phyloP scores from a whole-genome alignment of 2,113 vertebrate species.

The Cochlearius cochlearius region DNA sequence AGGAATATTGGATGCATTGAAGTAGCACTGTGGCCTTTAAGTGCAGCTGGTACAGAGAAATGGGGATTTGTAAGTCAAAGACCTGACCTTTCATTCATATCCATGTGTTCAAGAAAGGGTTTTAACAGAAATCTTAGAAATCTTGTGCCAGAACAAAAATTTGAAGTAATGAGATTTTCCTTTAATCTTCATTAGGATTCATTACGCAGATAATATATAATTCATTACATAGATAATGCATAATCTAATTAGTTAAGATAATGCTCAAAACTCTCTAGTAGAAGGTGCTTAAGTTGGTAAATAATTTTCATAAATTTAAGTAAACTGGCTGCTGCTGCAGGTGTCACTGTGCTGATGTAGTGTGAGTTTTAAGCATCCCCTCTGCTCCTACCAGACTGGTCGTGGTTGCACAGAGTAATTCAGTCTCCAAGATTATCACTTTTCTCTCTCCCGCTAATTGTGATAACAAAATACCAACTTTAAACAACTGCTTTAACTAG shows the following conservation, averaged over 20 bases:
- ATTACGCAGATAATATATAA: not conserved
- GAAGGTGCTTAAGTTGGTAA: not conserved
- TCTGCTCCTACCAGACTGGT: too few relatives aligned
- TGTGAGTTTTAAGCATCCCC: not conserved
- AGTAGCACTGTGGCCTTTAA: not conserved
- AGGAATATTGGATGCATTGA: not conserved
- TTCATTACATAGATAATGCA: not conserved
- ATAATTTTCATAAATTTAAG: not conserved
- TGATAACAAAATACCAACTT: not conserved
- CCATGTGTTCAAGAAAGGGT: not conserved
- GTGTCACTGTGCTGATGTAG: not conserved
- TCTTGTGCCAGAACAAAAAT: not conserved
- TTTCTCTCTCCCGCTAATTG: not conserved
- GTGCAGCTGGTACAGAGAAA: not conserved
- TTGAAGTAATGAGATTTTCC: constrained; percentile 26
- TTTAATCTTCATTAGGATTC: constrained; percentile 7
- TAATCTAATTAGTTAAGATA: constrained; percentile 15
- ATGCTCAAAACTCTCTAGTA: not conserved
- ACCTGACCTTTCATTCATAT: not conserved
- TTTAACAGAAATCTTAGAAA: not conserved
- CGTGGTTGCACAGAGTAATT: not conserved
- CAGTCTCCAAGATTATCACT: not conserved
- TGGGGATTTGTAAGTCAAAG: not conserved
- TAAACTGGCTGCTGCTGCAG: not conserved
- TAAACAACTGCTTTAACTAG: not conserved